Evolutionary conservation across 1,140 invertebrate species (phyloP), one percentile per base, ranked within the genome.

Genomic region (Diorhabda elongata): DNA sequence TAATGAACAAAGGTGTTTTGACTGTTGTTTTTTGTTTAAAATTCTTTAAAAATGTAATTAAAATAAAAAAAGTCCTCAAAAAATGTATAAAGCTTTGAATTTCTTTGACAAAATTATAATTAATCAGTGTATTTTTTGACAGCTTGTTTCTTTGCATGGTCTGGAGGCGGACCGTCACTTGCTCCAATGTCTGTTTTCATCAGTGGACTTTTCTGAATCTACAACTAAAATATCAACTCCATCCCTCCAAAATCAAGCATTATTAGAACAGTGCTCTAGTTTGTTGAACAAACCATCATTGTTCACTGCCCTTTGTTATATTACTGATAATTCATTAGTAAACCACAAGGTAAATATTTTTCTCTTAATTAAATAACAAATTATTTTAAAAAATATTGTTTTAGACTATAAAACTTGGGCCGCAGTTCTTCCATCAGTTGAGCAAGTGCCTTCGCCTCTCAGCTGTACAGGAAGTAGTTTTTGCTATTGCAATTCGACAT

Each of bases 161-260:
- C 87, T 91, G 82, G 92, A 94, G 86, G 91, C 92, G 83, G 92
- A 94, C 84, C 87, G 92, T 84, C 92, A 94, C 86, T 87, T 92
- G 81, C 87, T 93, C 83, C 90, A 91, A 84, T 92, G 91, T 85
- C 88, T 95, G 81, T 92, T 94, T 83, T 92, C 91, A 76, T 87
- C 84, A 77, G 84, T 89, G 76, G 85, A 88, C 78, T 88, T 88
- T 81, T 84, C 83, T 77, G 86, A 86, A 69, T 82, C 84, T 77
- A 84, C 82, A 64, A 83, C 82, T 72, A 81, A 80, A 72, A 84
- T 81, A 74, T 81, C 82, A 62, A 84, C 83, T 77, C 84, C 87
- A 78, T 84, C 84, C 72, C 83, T 82, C 67, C 89, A 92, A 85
- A 87, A 87, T 75, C 92, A 92, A 83, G 85, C 90, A 75, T 83